Evolutionary conservation across 2,888 invertebrate species (phyloP).

Genomic region (Aleiodes alternator): DNA sequence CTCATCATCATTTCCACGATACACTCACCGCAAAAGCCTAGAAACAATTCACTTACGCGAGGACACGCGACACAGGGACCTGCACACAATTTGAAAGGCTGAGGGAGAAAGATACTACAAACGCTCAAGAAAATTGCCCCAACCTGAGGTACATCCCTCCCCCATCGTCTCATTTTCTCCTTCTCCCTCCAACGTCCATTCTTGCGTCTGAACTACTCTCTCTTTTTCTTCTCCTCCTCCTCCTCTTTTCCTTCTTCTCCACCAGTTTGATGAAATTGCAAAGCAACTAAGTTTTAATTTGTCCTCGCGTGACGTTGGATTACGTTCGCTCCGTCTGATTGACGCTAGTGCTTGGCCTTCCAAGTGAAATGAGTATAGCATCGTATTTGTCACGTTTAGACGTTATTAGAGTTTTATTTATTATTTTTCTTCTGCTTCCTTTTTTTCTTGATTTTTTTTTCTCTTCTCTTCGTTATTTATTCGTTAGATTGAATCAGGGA

Average conservation of each 20-base stretch:
- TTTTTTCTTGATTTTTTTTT: neutral
- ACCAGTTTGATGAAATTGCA: slow-evolving; percentile 67
- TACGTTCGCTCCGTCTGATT: slow-evolving; percentile 66
- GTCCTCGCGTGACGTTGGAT: slow-evolving; percentile 68
- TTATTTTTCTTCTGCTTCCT: slow-evolving; percentile 20
- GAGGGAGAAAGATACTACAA: slow-evolving; percentile 42
- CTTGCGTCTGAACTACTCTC: neutral
- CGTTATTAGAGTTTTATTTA: slow-evolving; percentile 31
- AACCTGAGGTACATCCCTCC: slow-evolving; percentile 29
- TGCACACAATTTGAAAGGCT: slow-evolving; percentile 9
- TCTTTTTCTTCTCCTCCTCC: neutral
- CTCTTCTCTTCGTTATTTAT: neutral
- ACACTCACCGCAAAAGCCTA: slow-evolving; percentile 66
- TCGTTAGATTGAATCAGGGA: slow-evolving; percentile 9
- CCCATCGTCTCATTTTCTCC: neutral
- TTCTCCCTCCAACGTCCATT: neutral
- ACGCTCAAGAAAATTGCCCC: slow-evolving; percentile 66
- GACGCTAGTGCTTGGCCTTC: slow-evolving; percentile 52
- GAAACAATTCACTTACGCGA: slow-evolving; percentile 69
- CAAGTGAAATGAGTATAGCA: slow-evolving; percentile 29
- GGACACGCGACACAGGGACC: slow-evolving; percentile 60
- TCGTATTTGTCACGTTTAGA: slow-evolving; percentile 34
- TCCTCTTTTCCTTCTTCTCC: slow-evolving; percentile 40
- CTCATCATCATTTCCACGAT: slow-evolving; percentile 16
- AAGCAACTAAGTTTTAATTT: slow-evolving; percentile 70